Conservation (phyloP, 2,113 vertebrate genomes). For the Ellobius talpinus region DNA sequence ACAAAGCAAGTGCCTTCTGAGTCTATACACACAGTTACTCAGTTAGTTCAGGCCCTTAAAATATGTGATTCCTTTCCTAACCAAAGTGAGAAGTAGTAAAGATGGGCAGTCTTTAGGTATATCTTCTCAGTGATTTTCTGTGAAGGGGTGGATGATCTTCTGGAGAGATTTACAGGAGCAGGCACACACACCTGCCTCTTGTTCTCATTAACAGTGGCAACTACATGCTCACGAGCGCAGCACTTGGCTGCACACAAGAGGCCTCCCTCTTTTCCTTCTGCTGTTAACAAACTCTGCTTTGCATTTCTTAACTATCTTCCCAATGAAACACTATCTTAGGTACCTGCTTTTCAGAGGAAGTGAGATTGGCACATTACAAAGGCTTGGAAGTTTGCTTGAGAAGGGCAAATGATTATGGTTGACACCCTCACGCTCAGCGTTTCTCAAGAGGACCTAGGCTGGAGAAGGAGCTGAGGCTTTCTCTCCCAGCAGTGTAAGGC, state of each 20-base stretch:
- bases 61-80: constrained; percentile 66
- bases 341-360: constrained; percentile 57
- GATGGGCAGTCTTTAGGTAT: constrained; percentile 61
- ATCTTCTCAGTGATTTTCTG: constrained; percentile 69
- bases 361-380: constrained; percentile 41
- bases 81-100: constrained; percentile 64
- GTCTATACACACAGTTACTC: constrained; percentile 54
- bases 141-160: constrained; percentile 57
- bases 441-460: not conserved
- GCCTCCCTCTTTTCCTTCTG: constrained; percentile 21
- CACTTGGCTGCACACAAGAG: not conserved
- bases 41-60: constrained; percentile 61
- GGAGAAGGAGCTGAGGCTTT: accelerated
- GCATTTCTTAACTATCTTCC: constrained; percentile 47
- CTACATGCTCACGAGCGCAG: not conserved
- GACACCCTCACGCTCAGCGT: not conserved
- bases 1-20: not conserved
- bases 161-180: constrained; percentile 38
- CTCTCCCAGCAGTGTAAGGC: not conserved
- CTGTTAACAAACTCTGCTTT: constrained; percentile 19
- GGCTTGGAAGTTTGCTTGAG: constrained; percentile 66
- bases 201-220: not conserved
- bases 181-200: not conserved
- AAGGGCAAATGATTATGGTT: constrained; percentile 21
- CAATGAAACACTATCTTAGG: constrained; percentile 47